These are phyloP conservation scores for Zaprionus lineosus DNA, from an alignment of 2,888 invertebrate genomes.

Conservation along the genomic window DNA sequence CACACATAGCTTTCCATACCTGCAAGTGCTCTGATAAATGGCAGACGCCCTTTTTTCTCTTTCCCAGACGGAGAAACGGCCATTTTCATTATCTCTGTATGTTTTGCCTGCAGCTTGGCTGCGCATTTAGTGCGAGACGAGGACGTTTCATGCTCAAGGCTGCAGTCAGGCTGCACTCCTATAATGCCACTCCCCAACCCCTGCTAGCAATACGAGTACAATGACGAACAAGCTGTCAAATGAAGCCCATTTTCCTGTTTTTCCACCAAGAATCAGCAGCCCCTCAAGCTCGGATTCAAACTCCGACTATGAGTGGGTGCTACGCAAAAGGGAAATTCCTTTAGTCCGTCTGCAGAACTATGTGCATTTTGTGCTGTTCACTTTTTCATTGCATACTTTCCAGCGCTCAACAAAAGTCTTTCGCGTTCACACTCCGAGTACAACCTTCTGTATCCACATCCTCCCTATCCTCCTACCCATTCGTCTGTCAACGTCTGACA, in stretches of 20 bases:
- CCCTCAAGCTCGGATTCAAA: slow-evolving; percentile 13
- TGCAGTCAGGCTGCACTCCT: slow-evolving; percentile 29
- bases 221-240: slow-evolving; percentile 75
- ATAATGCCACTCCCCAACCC: slow-evolving; percentile 24
- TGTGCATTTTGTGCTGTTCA: slow-evolving; percentile 62
- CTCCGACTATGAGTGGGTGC: background rate
- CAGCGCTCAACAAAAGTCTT: slow-evolving; percentile 56
- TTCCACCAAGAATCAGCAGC: slow-evolving; percentile 11
- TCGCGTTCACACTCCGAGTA: slow-evolving; percentile 65
- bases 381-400: slow-evolving; percentile 57
- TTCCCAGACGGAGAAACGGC: slow-evolving; percentile 17
- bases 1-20: slow-evolving; percentile 23
- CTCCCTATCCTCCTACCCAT: slow-evolving; percentile 11
- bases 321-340: slow-evolving; percentile 24
- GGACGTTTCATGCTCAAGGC: slow-evolving; percentile 46
- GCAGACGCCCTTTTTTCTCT: slow-evolving; percentile 27
- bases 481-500: slow-evolving; percentile 65
- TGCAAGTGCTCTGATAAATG: slow-evolving; percentile 59
- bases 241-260: slow-evolving; percentile 71
- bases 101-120: slow-evolving; percentile 30
- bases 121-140: slow-evolving; percentile 63
- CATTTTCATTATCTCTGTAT: slow-evolving; percentile 62
- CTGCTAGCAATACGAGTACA: slow-evolving; percentile 52
- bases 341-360: slow-evolving; percentile 56
- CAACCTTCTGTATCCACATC: slow-evolving; percentile 2